Percentiles rank a stretch among this genome's conserved stretches.
Conservation (phyloP, 2,888 invertebrate species). For the Ochropleura leucogaster region DNA sequence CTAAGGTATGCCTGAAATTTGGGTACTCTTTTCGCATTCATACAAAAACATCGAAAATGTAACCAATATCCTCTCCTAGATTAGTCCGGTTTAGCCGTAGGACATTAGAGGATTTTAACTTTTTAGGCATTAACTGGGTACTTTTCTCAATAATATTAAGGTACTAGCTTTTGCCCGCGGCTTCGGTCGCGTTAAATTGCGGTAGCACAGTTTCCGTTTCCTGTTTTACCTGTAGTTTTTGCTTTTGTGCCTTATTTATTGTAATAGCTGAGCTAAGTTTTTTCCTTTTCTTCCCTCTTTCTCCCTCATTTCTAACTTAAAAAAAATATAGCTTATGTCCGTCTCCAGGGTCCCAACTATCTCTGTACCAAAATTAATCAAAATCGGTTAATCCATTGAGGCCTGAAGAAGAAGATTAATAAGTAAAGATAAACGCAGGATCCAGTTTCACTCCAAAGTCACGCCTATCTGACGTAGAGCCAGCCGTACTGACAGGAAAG, state of each 20-base stretch:
- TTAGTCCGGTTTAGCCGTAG: not conserved
- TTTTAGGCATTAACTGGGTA: no score
- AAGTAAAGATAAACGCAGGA: not conserved
- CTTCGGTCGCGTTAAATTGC: no score
- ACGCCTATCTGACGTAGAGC: not conserved
- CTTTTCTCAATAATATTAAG: not conserved
- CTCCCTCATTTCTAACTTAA: no score
- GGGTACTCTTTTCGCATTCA: not conserved
- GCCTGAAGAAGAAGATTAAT: not conserved
- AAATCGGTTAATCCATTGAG: no score
- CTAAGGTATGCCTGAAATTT: not conserved
- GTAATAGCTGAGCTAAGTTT: no score
- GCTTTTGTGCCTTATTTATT: no score
- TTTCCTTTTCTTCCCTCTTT: no score
- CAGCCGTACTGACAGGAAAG: conserved; percentile 43
- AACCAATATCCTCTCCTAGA: not conserved
- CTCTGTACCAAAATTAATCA: no score
- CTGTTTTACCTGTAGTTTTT: no score
- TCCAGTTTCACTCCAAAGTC: not conserved
- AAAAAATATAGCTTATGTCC: no score
- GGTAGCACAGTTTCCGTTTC: no score
- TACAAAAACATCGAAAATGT: not conserved
- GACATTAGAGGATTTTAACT: not conserved
- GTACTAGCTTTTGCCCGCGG: no score
- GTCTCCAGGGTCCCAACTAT: not conserved